Conservation (phyloP, 2,113 vertebrate species). For the Pithys albifrons region DNA sequence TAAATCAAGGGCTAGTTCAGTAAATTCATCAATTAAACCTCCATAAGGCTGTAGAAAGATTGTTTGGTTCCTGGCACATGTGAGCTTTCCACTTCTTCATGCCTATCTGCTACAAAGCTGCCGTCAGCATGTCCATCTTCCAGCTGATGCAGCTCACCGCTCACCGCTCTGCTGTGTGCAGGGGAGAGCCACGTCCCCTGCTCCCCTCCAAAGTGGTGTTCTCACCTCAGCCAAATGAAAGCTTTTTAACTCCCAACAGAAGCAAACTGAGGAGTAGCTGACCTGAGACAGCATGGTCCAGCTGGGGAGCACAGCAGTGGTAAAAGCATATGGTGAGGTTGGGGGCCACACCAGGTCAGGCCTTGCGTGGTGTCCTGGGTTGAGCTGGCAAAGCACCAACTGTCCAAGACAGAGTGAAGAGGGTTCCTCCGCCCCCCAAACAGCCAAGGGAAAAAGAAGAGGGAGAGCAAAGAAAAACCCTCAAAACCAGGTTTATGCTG, state of each 20-base stretch:
- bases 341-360: background rate
- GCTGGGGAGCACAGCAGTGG: accelerated
- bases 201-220: background rate
- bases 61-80: background rate
- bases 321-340: background rate
- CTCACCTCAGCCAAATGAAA: background rate
- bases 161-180: background rate
- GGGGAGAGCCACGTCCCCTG: background rate
- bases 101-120: background rate
- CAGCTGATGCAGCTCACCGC: background rate
- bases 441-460: too few relatives aligned
- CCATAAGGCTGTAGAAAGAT: background rate
- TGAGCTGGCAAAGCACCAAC: too few relatives aligned
- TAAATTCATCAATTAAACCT: background rate
- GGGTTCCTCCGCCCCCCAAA: too few relatives aligned
- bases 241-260: background rate
- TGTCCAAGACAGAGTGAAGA: too few relatives aligned
- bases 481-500: too few relatives aligned
- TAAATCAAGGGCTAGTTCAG: background rate
- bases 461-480: too few relatives aligned
- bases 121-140: background rate
- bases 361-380: accelerated
- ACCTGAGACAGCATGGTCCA: accelerated
- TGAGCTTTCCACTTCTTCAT: accelerated
- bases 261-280: background rate